Evolutionary conservation across 2,113 vertebrate species (phyloP), one percentile per base, ranked within the genome.

Genomic region (Agelaius tricolor): DNA sequence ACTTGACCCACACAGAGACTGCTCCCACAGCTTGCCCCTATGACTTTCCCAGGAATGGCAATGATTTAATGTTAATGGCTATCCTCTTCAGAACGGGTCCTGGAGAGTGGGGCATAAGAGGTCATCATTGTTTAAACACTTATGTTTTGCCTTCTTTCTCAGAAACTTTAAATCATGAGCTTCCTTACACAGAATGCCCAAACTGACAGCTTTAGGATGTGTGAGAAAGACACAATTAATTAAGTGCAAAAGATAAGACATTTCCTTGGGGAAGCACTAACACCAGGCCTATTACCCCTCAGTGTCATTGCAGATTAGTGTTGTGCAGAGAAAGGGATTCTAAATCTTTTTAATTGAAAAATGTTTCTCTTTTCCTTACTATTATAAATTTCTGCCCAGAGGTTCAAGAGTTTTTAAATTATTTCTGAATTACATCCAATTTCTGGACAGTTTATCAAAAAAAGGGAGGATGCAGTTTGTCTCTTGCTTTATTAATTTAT

Each of bases 321-420:
- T 84, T 78, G 58, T 87, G 66, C 41, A 55, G 54, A 76, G 74
- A 89, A 91, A 67, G 31, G 72, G 59, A 87, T 95, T 82, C 73
- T 77, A 90, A 96, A 95, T 93, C 76, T 88, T 90, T 74, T 84
- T 87, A 96, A 94, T 94, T 91, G 67, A 94, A 94, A 92, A 86
- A 83, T 83, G 87, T 90, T 89, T 95, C 69, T 86, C 82, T 93
- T 86, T 84, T 74, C 41, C 67, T 62, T 77, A 55, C 47, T 87
- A 80, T 89, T 85, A 59, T 87, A 91, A 66, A 58, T 62, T 94
- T 83, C 73, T 93, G 85, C 75, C 84, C 82, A 84, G 77, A 90
- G 75, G 80, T 85, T 75, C 88, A 87, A 51, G 33, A 80, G 71
- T 71, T 79, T 79, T 76, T 5, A 76, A 80, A 81, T 80, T 80